Evolutionary conservation across 2,797 vertebrate genomes (phyloP).

Genomic region (Taenioides sp.): DNA sequence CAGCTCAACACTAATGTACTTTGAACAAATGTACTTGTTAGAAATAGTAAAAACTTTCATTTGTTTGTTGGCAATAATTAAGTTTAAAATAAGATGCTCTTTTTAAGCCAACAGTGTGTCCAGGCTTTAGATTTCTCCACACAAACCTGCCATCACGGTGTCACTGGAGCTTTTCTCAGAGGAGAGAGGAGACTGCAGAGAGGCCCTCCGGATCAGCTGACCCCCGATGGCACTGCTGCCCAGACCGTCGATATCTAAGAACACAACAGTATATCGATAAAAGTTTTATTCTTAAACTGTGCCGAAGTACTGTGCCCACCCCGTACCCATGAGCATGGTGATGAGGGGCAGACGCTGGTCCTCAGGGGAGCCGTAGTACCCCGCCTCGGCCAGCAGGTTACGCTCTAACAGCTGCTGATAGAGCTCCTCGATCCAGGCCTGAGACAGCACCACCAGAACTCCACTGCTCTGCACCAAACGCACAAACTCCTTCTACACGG

Average conservation of each 20-base stretch:
- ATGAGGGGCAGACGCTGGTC: constrained; percentile 87
- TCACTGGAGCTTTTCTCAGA: constrained; percentile 80
- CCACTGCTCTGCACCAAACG: constrained; percentile 91
- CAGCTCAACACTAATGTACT: too few species aligned
- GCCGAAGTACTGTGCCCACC: too few species aligned
- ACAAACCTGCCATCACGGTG: constrained; percentile 83
- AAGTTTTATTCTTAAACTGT: too few species aligned
- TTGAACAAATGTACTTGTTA: too few species aligned
- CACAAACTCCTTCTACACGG: constrained; percentile 91
- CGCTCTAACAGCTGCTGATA: constrained; percentile 91
- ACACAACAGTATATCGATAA: background rate
- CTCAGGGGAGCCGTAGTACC: constrained; percentile 88
- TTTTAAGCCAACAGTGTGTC: too few species aligned
- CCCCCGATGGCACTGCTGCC: constrained; percentile 93
- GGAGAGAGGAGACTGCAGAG: constrained; percentile 81
- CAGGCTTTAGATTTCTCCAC: too few species aligned
- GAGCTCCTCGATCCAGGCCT: constrained; percentile 94
- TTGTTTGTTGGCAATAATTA: too few species aligned
- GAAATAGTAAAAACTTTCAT: too few species aligned
- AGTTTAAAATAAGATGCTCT: too few species aligned
- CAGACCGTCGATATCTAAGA: constrained; percentile 90
- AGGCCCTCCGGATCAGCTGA: constrained; percentile 86
- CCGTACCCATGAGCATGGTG: constrained; percentile 89
- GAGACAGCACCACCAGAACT: constrained; percentile 90
- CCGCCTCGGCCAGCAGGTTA: constrained; percentile 92